Percentiles rank a stretch among this genome's conserved stretches.
Evolutionary conservation across 2,888 invertebrate genomes (phyloP).

Genomic region (Penaeus monodon): DNA sequence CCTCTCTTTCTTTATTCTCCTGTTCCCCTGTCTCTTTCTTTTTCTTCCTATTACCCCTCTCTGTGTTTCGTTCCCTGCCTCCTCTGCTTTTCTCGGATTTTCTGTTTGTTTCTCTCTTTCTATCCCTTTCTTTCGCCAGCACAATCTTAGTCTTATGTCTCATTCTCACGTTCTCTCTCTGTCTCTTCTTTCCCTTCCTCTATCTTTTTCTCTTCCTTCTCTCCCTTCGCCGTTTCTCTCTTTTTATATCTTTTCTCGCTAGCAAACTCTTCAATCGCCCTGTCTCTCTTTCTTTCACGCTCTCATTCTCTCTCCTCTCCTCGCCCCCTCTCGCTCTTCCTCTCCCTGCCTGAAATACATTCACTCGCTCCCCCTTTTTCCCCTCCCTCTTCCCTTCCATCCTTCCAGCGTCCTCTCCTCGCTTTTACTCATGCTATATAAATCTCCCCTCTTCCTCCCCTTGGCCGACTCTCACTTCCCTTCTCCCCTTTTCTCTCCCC

Average conservation of each 20-base stretch:
- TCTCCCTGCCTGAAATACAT: slow-evolving; percentile 7
- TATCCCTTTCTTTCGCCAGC: too few species aligned
- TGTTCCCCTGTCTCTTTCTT: neutral
- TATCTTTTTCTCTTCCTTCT: too few species aligned
- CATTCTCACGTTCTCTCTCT: too few species aligned
- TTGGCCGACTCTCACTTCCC: neutral
- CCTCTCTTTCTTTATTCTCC: too few species aligned
- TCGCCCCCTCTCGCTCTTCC: slow-evolving; percentile 5
- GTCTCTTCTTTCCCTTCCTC: too few species aligned
- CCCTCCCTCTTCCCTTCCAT: neutral
- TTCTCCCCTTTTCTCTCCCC: neutral
- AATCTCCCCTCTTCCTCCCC: neutral
- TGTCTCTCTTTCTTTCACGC: neutral
- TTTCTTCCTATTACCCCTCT: neutral
- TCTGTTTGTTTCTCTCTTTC: neutral
- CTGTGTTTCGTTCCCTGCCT: neutral
- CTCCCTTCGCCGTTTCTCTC: neutral
- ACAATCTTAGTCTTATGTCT: too few species aligned
- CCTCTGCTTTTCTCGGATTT: neutral
- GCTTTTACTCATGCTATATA: neutral
- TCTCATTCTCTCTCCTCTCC: neutral
- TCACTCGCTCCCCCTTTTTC: neutral
- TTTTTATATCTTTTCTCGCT: neutral
- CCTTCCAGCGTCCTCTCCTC: neutral
- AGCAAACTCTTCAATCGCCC: too few species aligned